Evolutionary conservation across 2,888 invertebrate genomes (phyloP), one percentile per base, ranked within the genome.

Genomic region (Pelosia muscerda): DNA sequence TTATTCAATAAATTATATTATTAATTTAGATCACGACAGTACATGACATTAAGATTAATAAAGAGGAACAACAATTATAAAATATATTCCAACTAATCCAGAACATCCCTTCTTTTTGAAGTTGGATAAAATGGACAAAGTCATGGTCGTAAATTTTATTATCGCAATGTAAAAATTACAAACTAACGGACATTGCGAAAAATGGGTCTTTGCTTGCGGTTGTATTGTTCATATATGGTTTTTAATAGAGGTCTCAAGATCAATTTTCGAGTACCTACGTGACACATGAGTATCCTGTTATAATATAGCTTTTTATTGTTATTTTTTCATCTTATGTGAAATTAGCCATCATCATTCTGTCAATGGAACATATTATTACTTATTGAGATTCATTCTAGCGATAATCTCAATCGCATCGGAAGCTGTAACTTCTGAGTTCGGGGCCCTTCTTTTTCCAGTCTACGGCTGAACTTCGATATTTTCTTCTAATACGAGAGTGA

Each of bases 231-330:
- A 31, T 9, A 34, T 55, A 61, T 59, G 59, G 34, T 53, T 54
- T 15, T 31, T 11, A 26, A 22, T 55, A 56, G 31, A 63, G 67
- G 60, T 73, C 26, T 15, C 58, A 38, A 67, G 69, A 64, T 76
- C 55, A 65, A 55, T 69, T 63, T 49, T 38, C 62, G 23, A 34
- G 19, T 59, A 31, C 28, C 10, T 57, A 59, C 34, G 38, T 59
- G 34, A 25, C 23, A 15, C 13, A 34, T 34, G 10, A 15, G 34
- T 59, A 8, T 15, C 22, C 19, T 23, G 13, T 59, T 59, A 23
- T 22, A 34, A 23, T 22, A 34, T 34, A 34, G 22, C 34, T 34
- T 23, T 25, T 38, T n/a, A 5, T 31, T 10, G n/a, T 9, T 57
- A 10, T 59, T 58, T 22, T 34, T 34, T 10, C 8, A 1, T 34